Conservation (phyloP, 2,797 vertebrate genomes). For the Esox masquinongy region DNA sequence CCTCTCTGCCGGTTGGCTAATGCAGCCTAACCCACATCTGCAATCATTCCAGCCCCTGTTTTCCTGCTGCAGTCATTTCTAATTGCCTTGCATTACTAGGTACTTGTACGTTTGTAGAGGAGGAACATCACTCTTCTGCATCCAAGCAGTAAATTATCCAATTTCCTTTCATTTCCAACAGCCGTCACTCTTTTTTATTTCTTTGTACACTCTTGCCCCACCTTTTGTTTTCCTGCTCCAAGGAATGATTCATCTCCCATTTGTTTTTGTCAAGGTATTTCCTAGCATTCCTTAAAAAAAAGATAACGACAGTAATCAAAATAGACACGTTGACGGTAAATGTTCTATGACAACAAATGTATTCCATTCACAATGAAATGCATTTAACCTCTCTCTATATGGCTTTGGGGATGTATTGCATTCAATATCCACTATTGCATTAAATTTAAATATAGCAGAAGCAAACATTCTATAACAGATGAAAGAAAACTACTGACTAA, state of each 20-base stretch:
- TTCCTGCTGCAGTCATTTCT: conserved; percentile 71
- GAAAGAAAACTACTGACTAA: conserved; percentile 47
- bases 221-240: conserved; percentile 46
- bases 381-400: conserved; percentile 65
- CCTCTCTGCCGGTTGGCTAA: conserved; percentile 61
- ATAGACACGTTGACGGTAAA: conserved; percentile 56
- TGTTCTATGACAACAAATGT: conserved; percentile 65
- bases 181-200: conserved; percentile 50
- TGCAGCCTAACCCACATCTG: conserved; percentile 78
- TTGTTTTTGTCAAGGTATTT: conserved; percentile 38
- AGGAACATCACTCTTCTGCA: conserved; percentile 78
- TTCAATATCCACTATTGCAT: conserved; percentile 60
- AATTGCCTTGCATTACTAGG: conserved; percentile 82
- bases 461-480: conserved; percentile 43
- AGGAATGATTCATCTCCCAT: conserved; percentile 48
- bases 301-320: conserved; percentile 57
- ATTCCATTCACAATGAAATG: conserved; percentile 49
- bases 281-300: conserved; percentile 63
- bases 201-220: neutral
- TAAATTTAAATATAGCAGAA: conserved; percentile 56
- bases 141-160: conserved; percentile 83
- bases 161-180: conserved; percentile 78
- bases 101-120: conserved; percentile 81
- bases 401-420: conserved; percentile 55
- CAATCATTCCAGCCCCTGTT: conserved; percentile 72